Evolutionary conservation across 2,888 invertebrate genomes (phyloP), one percentile per base, ranked within the genome.

Genomic region (Oscheius onirici): DNA sequence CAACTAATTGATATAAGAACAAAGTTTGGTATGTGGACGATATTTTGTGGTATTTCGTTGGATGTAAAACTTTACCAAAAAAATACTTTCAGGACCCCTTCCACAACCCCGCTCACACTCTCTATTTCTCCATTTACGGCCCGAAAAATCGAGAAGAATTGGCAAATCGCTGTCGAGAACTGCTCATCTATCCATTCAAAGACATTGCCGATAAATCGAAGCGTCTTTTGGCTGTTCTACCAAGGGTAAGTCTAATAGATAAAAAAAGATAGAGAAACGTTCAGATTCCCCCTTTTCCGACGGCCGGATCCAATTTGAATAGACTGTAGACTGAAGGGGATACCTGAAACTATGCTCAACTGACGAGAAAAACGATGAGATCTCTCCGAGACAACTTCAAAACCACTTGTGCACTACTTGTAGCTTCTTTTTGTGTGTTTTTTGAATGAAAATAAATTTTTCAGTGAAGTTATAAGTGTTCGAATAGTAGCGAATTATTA

Each of bases 51-150:
- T n/a, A n/a, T n/a, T n/a, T n/a, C n/a, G n/a, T n/a, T n/a, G n/a
- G n/a, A n/a, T n/a, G n/a, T n/a, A n/a, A n/a, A n/a, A n/a, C n/a
- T n/a, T n/a, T n/a, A n/a, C n/a, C n/a, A 49, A 55, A 26, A 8
- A 3, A 55, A 55, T 3, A 3, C n/a, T 17, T 78, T 63, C 67
- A 82, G 75, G 84, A 84, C 60, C 84, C 84, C 46, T 84, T 84
- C 71, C 79, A 78, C 69, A 84, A 84, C 65, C 80, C 83, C 6
- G 76, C 79, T 52, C 84, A 81, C 72, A 84, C 84, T 10, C 57
- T 84, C 6, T 84, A 77, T 66, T 82, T 80, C 71, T 76, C 77
- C 22, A 72, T 84, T 26, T 84, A 79, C 65, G 84, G 83, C 51
- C 78, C 78, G 57, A 76, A 78, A 70, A 74, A 73, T 28, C 66